Evolutionary conservation across 2,797 vertebrate species (phyloP).

Genomic region (Notolepis coatsorum): DNA sequence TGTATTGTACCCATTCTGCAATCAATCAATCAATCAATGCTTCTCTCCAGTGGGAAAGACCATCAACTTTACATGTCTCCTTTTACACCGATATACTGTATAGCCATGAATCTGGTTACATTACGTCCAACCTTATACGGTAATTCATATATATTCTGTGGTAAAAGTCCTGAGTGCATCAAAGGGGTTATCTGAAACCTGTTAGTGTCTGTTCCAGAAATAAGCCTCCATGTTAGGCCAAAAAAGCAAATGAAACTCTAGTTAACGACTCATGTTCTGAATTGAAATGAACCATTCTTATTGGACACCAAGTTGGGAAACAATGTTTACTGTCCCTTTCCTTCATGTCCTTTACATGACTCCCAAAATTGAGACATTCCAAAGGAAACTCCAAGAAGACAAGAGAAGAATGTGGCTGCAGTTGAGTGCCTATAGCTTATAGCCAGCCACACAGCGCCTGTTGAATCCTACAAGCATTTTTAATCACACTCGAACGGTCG

Average conservation of each 20-base stretch:
- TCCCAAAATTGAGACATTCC: conserved; percentile 21
- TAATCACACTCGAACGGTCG: conserved; percentile 6
- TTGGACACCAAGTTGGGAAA: background rate
- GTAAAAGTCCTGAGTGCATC: conserved; percentile 27
- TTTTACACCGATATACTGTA: background rate
- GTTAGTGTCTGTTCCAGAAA: background rate
- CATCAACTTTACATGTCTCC: background rate
- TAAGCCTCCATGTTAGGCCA: background rate
- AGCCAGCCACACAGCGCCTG: background rate
- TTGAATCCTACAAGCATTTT: conserved; percentile 14
- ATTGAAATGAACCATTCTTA: background rate
- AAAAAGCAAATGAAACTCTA: conserved; percentile 2
- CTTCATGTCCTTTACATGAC: conserved; percentile 19
- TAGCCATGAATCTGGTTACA: background rate
- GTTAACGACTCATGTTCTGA: conserved; percentile 1
- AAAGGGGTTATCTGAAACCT: conserved; percentile 3
- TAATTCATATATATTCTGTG: background rate
- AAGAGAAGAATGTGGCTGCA: conserved; percentile 19
- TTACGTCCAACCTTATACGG: background rate
- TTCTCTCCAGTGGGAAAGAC: background rate
- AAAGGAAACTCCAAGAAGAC: conserved; percentile 47
- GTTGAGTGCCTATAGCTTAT: conserved; percentile 39
- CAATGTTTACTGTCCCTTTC: conserved; percentile 9
- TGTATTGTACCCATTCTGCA: too few relatives aligned
- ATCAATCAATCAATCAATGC: too few relatives aligned